Evolutionary conservation across 1,140 invertebrate species (phyloP), one percentile per base, ranked within the genome.

Genomic region (Diorhabda carinulata): DNA sequence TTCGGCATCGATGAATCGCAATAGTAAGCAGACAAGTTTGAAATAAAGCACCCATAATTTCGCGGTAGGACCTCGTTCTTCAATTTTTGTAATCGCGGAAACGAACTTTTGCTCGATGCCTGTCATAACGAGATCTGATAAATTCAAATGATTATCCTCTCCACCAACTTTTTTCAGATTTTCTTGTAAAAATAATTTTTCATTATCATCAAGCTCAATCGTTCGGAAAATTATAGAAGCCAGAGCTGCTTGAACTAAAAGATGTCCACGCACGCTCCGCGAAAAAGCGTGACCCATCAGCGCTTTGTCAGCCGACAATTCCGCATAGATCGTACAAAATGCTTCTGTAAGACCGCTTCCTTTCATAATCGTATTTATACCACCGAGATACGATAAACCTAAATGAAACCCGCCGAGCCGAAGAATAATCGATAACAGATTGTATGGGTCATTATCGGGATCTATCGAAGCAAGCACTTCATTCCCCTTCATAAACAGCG

Each of bases 11-110:
- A 82, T 72, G 67, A 80, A 81, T 8, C 70, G 41, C 40, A 69
- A 67, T 5, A 80, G 10, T 8, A 80, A 5, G 1, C 63, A 69
- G 3, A 78, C 70, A 71, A 77, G 74, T 47, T 58, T 77, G 74
- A 68, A 58, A 43, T 80, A 81, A 60, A 80, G 77, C 1, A 80
- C 56, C 80, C 78, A 81, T 5, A 80, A 67, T 64, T 70, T 57
- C 6, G 79, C 73, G 5, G 78, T 81, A 43, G 65, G 73, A 6
- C 73, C 74, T 59, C 57, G 43, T 25, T 70, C 58, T 69, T 74
- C 57, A 40, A 75, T 25, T 41, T 63, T 10, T 5, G 8, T 3
- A n/a, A 72, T 9, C 59, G 56, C 43, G 4, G 52, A 40, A 9
- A 43, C 7, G 10, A 72, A 69, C 63, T 69, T 57, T 3, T 70